These are phyloP conservation scores for Enteromius treurensis DNA, from an alignment of 2,797 vertebrate genomes.

Conservation along the genomic window DNA sequence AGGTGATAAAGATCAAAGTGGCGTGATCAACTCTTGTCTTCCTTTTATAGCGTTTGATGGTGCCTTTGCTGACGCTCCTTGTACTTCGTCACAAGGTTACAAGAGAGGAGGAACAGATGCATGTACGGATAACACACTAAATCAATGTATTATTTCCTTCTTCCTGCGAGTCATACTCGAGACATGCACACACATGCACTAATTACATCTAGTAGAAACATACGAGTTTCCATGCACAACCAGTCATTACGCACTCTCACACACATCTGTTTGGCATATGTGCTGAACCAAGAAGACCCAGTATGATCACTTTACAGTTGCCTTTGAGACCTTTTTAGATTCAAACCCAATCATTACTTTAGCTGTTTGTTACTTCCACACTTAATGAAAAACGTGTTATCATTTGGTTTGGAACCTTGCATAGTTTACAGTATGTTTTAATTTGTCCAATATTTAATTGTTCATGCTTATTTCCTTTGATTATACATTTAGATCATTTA, in stretches of 20 bases:
- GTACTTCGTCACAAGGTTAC: slow-evolving; percentile 19
- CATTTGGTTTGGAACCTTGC: background rate
- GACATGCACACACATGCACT: slow-evolving; percentile 20
- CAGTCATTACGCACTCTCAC: slow-evolving; percentile 8
- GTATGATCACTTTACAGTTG: slow-evolving; percentile 45
- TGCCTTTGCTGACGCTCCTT: background rate
- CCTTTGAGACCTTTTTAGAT: slow-evolving; percentile 27
- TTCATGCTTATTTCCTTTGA: too few species aligned
- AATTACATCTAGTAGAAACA: background rate
- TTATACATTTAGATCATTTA: too few species aligned
- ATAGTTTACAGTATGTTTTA: too few species aligned
- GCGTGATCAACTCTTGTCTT: background rate
- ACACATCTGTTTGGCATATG: slow-evolving; percentile 44
- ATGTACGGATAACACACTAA: slow-evolving; percentile 1
- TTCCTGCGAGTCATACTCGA: background rate
- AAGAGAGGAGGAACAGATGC: background rate
- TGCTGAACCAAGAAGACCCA: background rate
- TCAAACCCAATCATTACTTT: slow-evolving; percentile 2
- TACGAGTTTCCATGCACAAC: slow-evolving; percentile 7
- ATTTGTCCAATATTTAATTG: too few species aligned
- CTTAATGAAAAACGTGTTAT: background rate
- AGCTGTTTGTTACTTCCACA: slow-evolving; percentile 28
- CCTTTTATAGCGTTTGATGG: slow-evolving; percentile 7
- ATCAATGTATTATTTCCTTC: background rate
- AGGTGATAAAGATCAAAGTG: slow-evolving; percentile 33